Percentiles rank a stretch among this genome's conserved stretches.
Conservation (phyloP, 37 sponge, comb jelly and placozoan species). For the Cliona cf. orientalis region DNA sequence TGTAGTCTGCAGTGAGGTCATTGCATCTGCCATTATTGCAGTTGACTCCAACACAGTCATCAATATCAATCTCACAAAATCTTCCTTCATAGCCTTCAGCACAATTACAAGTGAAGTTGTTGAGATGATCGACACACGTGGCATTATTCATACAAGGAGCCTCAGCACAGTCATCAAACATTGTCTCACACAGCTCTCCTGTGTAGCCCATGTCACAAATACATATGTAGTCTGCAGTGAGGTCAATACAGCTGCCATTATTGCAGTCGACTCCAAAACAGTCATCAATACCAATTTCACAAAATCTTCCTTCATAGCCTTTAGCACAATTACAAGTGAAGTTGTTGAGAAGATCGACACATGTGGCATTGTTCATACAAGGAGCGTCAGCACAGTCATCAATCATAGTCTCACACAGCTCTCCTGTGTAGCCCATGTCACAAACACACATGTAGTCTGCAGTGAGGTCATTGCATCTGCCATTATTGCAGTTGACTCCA, state of each 20-base stretch:
- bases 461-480: conserved; percentile 35
- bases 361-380: conserved; percentile 58
- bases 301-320: conserved; percentile 40
- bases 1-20: conserved; percentile 25
- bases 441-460: conserved; percentile 50
- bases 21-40: conserved; percentile 52
- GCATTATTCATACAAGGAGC: conserved; percentile 30
- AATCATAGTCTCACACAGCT: conserved; percentile 44
- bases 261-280: conserved; percentile 2
- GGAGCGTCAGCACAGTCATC: conserved; percentile 51
- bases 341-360: conserved; percentile 35
- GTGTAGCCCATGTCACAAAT: conserved; percentile 48
- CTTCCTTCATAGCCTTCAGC: conserved; percentile 38
- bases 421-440: conserved; percentile 52
- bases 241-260: conserved; percentile 54
- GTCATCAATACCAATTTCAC: conserved; percentile 29
- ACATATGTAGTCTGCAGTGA: conserved; percentile 40
- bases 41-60: not conserved
- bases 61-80: not conserved
- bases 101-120: conserved; percentile 20
- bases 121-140: conserved; percentile 22
- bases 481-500: conserved; percentile 36
- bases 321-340: conserved; percentile 42
- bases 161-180: conserved; percentile 21
- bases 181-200: conserved; percentile 35